Conservation (phyloP, 1,140 invertebrate species). For the Octopus bimaculoides region DNA sequence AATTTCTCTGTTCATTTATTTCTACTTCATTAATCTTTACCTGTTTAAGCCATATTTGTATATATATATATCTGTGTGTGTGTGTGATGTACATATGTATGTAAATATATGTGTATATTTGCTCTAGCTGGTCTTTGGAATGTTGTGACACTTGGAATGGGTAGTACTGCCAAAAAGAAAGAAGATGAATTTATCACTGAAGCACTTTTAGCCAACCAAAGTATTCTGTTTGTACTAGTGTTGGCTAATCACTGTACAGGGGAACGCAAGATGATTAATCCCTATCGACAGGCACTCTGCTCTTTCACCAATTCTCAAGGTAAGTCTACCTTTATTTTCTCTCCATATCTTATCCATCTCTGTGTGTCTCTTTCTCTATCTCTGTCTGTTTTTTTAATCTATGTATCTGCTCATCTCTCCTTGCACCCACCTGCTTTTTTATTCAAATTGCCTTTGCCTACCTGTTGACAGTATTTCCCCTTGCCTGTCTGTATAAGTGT, state of each 20-base stretch:
- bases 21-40: not conserved
- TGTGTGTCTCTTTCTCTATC: not conserved
- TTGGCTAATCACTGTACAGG: slow-evolving; percentile 86
- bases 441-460: too few species aligned
- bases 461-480: too few species aligned
- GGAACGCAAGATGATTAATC: slow-evolving; percentile 57
- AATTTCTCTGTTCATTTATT: not conserved
- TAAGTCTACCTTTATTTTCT: slow-evolving; percentile 31
- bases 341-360: slow-evolving; percentile 18
- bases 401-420: too few species aligned
- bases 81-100: not conserved
- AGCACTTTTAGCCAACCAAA: slow-evolving; percentile 77
- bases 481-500: too few species aligned
- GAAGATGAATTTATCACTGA: slow-evolving; percentile 58
- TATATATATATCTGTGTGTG: not conserved
- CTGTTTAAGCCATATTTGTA: not conserved
- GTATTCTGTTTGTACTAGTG: slow-evolving; percentile 80
- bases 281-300: slow-evolving; percentile 82
- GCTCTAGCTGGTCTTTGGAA: slow-evolving; percentile 77
- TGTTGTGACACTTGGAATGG: slow-evolving; percentile 69
- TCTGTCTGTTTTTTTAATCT: too few species aligned
- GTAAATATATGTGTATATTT: not conserved
- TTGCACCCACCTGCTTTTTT: too few species aligned
- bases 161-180: slow-evolving; percentile 53
- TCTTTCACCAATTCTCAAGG: slow-evolving; percentile 74